Evolutionary conservation across 2,888 invertebrate species (phyloP).

Genomic region (Scaptomyza cyrtandrae): DNA sequence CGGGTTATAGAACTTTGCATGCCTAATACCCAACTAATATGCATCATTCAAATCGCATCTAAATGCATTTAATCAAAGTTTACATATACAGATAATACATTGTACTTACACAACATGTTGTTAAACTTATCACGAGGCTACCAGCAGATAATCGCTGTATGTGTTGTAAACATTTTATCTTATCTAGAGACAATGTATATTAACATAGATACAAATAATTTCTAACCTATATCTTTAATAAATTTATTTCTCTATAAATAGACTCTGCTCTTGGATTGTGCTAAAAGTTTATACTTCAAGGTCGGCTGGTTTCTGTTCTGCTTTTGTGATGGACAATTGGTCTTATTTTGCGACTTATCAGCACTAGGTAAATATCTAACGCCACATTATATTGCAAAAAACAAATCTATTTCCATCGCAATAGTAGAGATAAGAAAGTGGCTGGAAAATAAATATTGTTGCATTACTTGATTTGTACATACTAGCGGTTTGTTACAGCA

Average conservation of each 20-base stretch:
- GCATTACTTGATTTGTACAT: not conserved
- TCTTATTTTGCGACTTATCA: slow-evolving; percentile 27
- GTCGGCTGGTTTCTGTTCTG: slow-evolving; percentile 6
- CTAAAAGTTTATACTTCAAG: slow-evolving; percentile 10
- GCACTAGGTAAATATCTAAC: slow-evolving; percentile 12
- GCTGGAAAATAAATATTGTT: not conserved
- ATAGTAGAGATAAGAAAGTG: slow-evolving; percentile 5
- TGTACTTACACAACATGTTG: slow-evolving; percentile 4
- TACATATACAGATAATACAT: not conserved
- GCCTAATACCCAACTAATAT: slow-evolving; percentile 30
- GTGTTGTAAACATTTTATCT: slow-evolving; percentile 21
- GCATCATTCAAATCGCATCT: slow-evolving; percentile 1
- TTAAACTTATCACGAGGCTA: slow-evolving; percentile 12
- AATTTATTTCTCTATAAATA: slow-evolving; percentile 17
- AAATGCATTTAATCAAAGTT: not conserved
- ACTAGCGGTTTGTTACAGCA: not conserved
- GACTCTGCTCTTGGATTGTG: not conserved
- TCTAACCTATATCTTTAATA: slow-evolving; percentile 23
- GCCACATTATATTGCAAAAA: slow-evolving; percentile 12
- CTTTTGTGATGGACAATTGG: slow-evolving; percentile 17
- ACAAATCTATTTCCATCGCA: slow-evolving; percentile 28
- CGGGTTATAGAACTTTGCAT: slow-evolving; percentile 23
- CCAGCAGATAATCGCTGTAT: slow-evolving; percentile 5
- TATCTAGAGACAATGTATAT: slow-evolving; percentile 13
- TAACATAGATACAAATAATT: not conserved